A percentile compares a stretch with the other conserved stretches of the same genome.
These are phyloP conservation scores for Agrochola macilenta DNA, from an alignment of 2,888 invertebrate genomes.

Conservation along the genomic window DNA sequence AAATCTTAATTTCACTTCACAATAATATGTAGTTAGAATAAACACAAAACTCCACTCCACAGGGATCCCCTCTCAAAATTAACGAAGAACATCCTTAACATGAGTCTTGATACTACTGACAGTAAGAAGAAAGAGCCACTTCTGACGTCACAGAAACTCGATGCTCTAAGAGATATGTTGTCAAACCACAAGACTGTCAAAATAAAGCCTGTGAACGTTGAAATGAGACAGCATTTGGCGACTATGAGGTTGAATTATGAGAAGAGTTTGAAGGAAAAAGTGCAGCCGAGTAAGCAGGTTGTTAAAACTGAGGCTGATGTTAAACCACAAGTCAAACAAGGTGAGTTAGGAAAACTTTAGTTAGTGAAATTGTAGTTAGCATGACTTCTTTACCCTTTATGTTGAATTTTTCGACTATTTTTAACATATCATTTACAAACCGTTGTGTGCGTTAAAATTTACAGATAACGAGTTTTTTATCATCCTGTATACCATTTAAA, in stretches of 20 bases:
- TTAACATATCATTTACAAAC: not conserved
- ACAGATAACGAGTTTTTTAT: too few relatives aligned
- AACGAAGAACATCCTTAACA: slow-evolving; percentile 88
- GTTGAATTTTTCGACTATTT: not conserved
- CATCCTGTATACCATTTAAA: too few relatives aligned
- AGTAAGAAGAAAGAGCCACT: slow-evolving; percentile 79
- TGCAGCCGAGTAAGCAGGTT: slow-evolving; percentile 48
- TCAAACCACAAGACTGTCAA: slow-evolving; percentile 88
- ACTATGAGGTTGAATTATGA: slow-evolving; percentile 81
- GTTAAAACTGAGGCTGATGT: slow-evolving; percentile 46
- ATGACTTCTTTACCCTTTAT: too few relatives aligned
- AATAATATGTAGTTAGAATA: slow-evolving; percentile 15
- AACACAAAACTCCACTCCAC: slow-evolving; percentile 46
- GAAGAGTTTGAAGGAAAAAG: slow-evolving; percentile 78
- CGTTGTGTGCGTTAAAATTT: not conserved
- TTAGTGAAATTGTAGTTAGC: not conserved
- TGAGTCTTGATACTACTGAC: slow-evolving; percentile 85
- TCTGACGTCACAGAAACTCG: slow-evolving; percentile 87
- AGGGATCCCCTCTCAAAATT: slow-evolving; percentile 87
- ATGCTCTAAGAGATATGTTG: slow-evolving; percentile 87
- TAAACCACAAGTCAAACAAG: slow-evolving; percentile 51
- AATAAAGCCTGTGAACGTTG: slow-evolving; percentile 88
- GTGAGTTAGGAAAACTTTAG: slow-evolving; percentile 55
- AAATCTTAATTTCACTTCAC: not conserved
- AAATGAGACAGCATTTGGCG: slow-evolving; percentile 83